Base-by-base conservation (phyloP, 2,797 vertebrate species). In the Enteromius thamalakanensis region DNA sequence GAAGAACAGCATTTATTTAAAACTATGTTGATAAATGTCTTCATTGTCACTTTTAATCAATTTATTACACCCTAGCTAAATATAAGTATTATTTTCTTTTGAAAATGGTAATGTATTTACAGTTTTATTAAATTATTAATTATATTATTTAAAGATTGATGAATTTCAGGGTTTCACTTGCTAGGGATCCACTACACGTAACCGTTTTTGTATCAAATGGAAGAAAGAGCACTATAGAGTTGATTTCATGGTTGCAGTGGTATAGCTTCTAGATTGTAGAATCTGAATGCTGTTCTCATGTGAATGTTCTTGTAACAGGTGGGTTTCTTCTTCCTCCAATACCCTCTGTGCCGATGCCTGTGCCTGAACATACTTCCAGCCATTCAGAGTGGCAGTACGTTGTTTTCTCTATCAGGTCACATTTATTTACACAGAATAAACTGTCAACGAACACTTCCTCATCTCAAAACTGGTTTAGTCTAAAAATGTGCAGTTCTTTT, bases 261-360 rank as follows among this genome's bases (percentile, higher is more conserved):
- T 45, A 70, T 45, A 45, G 12, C 40, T 17, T 64, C 14, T 47
- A 70, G 12, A 26, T 70, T 47, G 26, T 4, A 15, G 40, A 23
- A 45, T 26, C 15, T 70, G 14, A n/a, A 26, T 9, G 68, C 23
- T 45, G 42, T 21, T 23, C 3, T 69, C 67, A 15, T 45, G 40
- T 72, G 45, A 32, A 32, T 3, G 70, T 51, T 64, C 40, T 3
- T 85, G 5, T 60, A 2, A 62, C 67, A 94, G 94, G 92, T 87
- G 94, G 92, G 83, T 95, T 87, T 86, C 87, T 95, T 65, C 94
- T 94, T 0, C 94, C 95, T 64, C 95, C 95, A 0, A 89, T 93
- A 87, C 91, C 93, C 45, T 53, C 87, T 19, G 65, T 62, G 10
- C 94, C 92, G 17, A 32, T 84, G 78, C 86, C 88, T 45, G 85